phyloP scores from a whole-genome alignment of 2,888 invertebrate genomes.

The Ectemnius continuus region DNA sequence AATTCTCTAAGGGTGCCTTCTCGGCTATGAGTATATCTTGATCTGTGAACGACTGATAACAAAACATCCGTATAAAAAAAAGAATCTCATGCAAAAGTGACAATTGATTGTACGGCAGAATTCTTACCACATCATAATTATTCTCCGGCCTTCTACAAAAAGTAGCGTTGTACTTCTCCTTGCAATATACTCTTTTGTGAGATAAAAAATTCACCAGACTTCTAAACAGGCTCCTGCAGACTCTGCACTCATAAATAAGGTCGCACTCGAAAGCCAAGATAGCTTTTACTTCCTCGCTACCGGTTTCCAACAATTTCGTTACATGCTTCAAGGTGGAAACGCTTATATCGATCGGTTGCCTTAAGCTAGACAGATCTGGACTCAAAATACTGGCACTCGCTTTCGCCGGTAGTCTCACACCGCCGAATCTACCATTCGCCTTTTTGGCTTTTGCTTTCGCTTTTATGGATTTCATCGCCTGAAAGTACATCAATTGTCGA shows the following conservation, averaged over 20 bases:
- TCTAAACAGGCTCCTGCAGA: conserved; percentile 91
- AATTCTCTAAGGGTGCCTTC: neutral
- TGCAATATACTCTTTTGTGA: conserved; percentile 92
- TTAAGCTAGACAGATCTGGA: conserved; percentile 75
- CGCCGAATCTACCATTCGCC: conserved; percentile 52
- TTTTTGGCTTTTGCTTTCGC: conserved; percentile 61
- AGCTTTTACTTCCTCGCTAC: conserved; percentile 85
- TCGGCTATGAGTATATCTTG: neutral
- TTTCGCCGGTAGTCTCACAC: conserved; percentile 49
- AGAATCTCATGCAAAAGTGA: neutral
- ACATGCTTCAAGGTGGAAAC: conserved; percentile 86
- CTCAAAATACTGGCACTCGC: conserved; percentile 19
- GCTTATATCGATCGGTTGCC: conserved; percentile 85
- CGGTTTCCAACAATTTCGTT: conserved; percentile 85
- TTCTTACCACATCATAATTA: conserved; percentile 78
- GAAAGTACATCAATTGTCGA: neutral
- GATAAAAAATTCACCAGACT: conserved; percentile 92
- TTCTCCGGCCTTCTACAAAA: conserved; percentile 79
- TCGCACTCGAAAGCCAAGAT: conserved; percentile 91
- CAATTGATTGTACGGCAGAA: conserved; percentile 2
- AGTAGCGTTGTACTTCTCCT: conserved; percentile 80
- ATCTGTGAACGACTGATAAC: neutral
- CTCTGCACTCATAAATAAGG: conserved; percentile 92
- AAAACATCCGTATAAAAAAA: neutral
- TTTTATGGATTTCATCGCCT: conserved; percentile 59